phyloP scores from a whole-genome alignment of 1,140 invertebrate genomes.

The Bombus huntii region DNA sequence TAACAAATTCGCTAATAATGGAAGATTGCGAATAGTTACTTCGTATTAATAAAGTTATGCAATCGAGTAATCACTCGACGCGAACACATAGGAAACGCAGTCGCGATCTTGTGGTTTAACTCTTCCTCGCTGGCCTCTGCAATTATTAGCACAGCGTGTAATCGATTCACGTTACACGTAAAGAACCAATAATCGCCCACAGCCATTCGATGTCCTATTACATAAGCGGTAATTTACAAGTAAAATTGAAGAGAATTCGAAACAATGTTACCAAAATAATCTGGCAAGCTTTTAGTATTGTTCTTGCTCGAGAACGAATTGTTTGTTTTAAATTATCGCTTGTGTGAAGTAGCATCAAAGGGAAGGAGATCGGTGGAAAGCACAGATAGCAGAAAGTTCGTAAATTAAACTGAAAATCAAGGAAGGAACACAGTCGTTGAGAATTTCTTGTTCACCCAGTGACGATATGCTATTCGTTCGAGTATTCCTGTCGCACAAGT shows the following conservation, averaged over 20 bases:
- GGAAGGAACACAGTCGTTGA: neutral
- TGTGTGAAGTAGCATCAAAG: neutral
- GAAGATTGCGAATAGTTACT: neutral
- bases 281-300: neutral
- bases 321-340: too few relatives aligned
- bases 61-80: slow-evolving; percentile 1
- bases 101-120: slow-evolving; percentile 29
- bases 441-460: neutral
- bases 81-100: slow-evolving; percentile 11
- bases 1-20: slow-evolving; percentile 6
- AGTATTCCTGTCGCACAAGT: neutral
- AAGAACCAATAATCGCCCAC: slow-evolving; percentile 21
- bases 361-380: neutral
- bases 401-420: too few relatives aligned
- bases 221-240: slow-evolving; percentile 25
- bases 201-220: slow-evolving; percentile 34
- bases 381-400: neutral
- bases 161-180: slow-evolving; percentile 34
- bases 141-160: slow-evolving; percentile 32
- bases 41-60: slow-evolving; percentile 30
- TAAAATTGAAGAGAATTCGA: neutral
- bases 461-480: too few relatives aligned
- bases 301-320: neutral
- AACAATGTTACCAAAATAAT: neutral
- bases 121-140: slow-evolving; percentile 21